Conservation (phyloP, 1,140 invertebrate genomes). For the Drosophila athabasca region DNA sequence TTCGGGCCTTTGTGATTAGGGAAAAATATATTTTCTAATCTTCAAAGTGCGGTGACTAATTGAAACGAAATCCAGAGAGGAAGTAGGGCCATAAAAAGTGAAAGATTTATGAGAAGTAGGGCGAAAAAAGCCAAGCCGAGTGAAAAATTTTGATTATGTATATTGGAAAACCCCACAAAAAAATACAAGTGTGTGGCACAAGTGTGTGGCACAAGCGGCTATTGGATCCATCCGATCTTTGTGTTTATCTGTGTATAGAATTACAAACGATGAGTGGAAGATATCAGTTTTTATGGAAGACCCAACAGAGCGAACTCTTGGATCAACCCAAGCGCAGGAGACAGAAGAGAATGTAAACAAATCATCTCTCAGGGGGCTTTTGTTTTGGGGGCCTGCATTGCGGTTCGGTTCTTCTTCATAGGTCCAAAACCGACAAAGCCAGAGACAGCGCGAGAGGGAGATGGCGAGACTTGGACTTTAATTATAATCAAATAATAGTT, state of each 20-base stretch:
- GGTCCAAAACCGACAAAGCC: conserved; percentile 27
- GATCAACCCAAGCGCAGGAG: conserved; percentile 1
- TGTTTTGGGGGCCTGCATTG: conserved; percentile 5
- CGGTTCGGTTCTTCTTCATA: conserved; percentile 36
- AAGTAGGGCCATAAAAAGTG: conserved; percentile 25
- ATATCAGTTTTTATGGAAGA: conserved; percentile 10
- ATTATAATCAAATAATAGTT: conserved; percentile 71
- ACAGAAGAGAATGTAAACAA: conserved; percentile 34
- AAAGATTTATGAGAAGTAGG: conserved; percentile 39
- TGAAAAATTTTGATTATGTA: conserved; percentile 38
- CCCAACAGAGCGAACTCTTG: conserved; percentile 17
- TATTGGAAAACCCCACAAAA: conserved; percentile 30
- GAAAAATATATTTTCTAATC: conserved; percentile 38
- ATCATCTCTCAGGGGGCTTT: conserved; percentile 22
- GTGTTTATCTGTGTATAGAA: conserved; percentile 35
- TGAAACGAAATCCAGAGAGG: conserved; percentile 27
- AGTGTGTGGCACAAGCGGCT: neutral
- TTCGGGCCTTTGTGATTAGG: conserved; percentile 27
- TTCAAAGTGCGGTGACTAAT: conserved; percentile 44
- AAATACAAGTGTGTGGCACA: conserved; percentile 15
- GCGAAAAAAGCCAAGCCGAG: neutral
- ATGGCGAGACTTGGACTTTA: conserved; percentile 52
- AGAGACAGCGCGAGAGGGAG: conserved; percentile 21
- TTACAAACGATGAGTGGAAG: conserved; percentile 38
- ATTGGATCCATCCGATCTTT: conserved; percentile 16